These are phyloP conservation scores for Quiscalus mexicanus DNA, from an alignment of 2,113 vertebrate genomes.

Conservation along the genomic window DNA sequence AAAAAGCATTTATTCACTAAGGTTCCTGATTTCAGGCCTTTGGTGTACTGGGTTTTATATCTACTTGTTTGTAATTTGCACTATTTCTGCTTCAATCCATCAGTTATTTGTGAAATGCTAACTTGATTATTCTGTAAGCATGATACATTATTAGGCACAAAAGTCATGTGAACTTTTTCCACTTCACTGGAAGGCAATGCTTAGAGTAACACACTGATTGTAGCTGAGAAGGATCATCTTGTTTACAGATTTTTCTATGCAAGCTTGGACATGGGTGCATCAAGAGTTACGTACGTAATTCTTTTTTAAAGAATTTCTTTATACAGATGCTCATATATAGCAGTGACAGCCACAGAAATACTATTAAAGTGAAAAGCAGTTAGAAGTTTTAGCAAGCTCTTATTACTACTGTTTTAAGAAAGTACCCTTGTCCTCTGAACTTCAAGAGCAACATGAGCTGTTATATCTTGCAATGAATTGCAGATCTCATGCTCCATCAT, in stretches of 20 bases:
- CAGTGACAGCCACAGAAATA: background rate
- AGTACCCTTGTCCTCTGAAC: background rate
- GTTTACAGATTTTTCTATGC: background rate
- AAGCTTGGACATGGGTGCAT: background rate
- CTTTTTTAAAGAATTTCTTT: background rate
- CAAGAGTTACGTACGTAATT: background rate
- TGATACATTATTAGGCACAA: background rate
- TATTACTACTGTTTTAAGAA: background rate
- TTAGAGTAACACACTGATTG: background rate
- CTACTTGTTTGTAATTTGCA: background rate
- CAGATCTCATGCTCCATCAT: background rate
- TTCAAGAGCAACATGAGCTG: background rate
- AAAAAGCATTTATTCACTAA: background rate
- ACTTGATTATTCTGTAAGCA: background rate
- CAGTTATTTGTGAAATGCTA: background rate
- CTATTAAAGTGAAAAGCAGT: background rate
- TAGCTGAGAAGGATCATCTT: background rate
- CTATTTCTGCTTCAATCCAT: background rate
- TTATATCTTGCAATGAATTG: background rate
- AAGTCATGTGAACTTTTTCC: background rate
- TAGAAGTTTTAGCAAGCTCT: background rate
- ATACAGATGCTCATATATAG: background rate
- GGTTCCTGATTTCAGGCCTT: background rate
- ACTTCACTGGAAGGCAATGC: background rate
- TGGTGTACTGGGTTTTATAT: background rate